Evolutionary conservation across 2,888 invertebrate genomes (phyloP), one percentile per base, ranked within the genome.

Genomic region (Athalia circularis): DNA sequence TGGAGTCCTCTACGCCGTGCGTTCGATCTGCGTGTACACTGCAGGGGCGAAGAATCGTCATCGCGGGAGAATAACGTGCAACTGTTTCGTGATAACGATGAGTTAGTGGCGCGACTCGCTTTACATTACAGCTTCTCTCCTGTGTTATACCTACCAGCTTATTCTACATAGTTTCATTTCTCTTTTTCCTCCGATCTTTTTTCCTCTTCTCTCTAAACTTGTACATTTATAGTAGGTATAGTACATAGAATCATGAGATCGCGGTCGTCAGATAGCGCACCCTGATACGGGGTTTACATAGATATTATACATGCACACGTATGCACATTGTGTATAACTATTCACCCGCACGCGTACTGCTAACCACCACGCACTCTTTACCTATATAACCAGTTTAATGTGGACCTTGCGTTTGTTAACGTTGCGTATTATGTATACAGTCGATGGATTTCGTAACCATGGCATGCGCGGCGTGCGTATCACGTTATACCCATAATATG

Each of bases 51-150:
- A 59, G 74, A 15, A n/a, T 84, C 84, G 86, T 87, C 86, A 86
- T 85, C 84, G 84, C 84, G 84, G 84, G 84, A 84, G 88, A 88
- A 87, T 88, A 88, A 88, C 87, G 87, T 86, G 83, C 85, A 83
- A 87, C 83, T 84, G 85, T 88, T 87, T 87, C 86, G 85, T 83
- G 88, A 89, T 89, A 89, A 89, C 88, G 89, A 87, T 88, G 88
- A 88, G 88, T 89, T 88, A 87, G 87, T 86, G 85, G 85, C 84
- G 84, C 84, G 83, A 84, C 85, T 84, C 84, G 83, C 82, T 83
- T 80, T 78, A 77, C 62, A 64, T 67, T 29, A 52, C n/a, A 15
- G 48, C 65, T 62, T 75, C 68, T 52, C 79, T 43, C 79, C 65
- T 48, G n/a, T 65, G 47, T 48, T 76, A 43, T 29, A 13, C 11